These are phyloP conservation scores for Caloenas nicobarica DNA, from an alignment of 2,113 vertebrate genomes.

Conservation along the genomic window DNA sequence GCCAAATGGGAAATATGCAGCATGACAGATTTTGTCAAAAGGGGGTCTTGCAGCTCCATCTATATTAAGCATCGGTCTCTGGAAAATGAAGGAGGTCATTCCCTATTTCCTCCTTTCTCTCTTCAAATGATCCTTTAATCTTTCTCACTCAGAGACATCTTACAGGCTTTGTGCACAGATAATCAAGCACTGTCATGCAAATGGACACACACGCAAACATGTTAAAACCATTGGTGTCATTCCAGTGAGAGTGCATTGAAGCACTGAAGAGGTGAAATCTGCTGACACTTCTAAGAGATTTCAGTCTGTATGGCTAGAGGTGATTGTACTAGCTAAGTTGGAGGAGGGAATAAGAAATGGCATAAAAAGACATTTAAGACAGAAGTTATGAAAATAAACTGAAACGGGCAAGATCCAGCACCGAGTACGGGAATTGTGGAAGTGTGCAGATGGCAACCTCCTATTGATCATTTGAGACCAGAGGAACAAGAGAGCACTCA, in stretches of 20 bases:
- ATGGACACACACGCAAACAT: fast-evolving
- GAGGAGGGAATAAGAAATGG: neutral
- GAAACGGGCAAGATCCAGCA: neutral
- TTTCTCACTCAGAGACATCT: neutral
- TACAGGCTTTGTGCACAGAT: neutral
- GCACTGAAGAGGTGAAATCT: neutral
- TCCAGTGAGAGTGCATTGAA: neutral
- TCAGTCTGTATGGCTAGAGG: neutral
- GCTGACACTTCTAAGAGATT: neutral
- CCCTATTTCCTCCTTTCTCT: neutral
- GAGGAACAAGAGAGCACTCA: neutral
- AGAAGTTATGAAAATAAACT: neutral
- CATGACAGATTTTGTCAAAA: neutral
- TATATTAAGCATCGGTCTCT: neutral
- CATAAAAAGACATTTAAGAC: neutral
- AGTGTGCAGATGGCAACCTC: neutral
- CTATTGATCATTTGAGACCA: neutral
- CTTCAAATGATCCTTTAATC: neutral
- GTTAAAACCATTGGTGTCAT: neutral
- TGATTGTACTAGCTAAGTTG: neutral
- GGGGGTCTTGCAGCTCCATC: neutral
- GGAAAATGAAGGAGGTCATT: neutral
- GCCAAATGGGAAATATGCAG: neutral
- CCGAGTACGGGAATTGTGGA: neutral
- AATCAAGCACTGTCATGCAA: neutral